Conservation (phyloP, 1,140 invertebrate species). For the Oncopeltus fasciatus region DNA sequence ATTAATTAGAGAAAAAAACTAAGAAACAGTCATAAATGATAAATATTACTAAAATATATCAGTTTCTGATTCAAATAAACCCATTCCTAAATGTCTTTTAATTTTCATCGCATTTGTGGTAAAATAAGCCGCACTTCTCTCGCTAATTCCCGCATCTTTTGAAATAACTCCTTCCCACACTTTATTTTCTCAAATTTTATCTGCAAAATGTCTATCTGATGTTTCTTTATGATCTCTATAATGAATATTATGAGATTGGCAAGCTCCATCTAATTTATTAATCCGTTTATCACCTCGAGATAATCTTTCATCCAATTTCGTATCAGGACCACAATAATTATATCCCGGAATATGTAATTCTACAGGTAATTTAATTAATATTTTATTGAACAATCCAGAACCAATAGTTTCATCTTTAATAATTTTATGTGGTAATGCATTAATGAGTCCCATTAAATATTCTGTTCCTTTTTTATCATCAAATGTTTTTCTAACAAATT, state of each 20-base stretch:
- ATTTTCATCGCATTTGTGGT: background rate
- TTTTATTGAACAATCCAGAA: background rate
- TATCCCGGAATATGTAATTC: background rate
- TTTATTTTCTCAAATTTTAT: conserved; percentile 2
- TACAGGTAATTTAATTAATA: background rate
- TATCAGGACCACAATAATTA: background rate
- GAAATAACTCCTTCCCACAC: background rate
- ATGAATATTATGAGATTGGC: background rate
- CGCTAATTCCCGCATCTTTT: background rate
- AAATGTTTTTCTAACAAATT: conserved; percentile 2
- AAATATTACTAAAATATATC: background rate
- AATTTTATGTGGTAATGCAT: background rate
- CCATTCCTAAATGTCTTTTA: conserved; percentile 21
- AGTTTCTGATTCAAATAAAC: background rate
- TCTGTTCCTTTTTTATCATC: background rate
- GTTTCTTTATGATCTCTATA: conserved; percentile 3
- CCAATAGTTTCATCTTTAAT: background rate
- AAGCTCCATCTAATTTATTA: conserved; percentile 10
- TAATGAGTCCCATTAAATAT: conserved; percentile 8
- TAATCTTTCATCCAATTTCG: conserved; percentile 4
- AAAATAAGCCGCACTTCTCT: background rate
- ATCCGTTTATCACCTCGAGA: background rate
- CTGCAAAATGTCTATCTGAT: conserved; percentile 3
- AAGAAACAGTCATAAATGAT: no score
- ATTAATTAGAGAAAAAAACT: no score